A percentile compares a stretch with the other conserved stretches of the same genome.
Evolutionary conservation across 2,113 vertebrate genomes (phyloP).

Genomic region (Corynorhinus townsendii): DNA sequence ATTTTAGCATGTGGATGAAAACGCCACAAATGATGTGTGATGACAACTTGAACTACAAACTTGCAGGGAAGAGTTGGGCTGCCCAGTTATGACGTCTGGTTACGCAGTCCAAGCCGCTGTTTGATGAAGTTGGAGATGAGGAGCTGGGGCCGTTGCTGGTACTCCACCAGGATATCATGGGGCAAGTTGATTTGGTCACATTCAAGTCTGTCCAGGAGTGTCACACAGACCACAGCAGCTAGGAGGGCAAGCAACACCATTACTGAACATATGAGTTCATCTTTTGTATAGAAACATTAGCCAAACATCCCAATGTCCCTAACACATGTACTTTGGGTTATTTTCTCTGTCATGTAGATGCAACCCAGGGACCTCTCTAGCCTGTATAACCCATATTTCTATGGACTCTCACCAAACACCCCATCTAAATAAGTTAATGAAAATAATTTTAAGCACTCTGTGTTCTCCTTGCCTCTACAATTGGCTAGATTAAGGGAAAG

Average conservation of each 20-base stretch:
- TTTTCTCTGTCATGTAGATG: neutral
- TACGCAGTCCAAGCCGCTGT: conserved; percentile 78
- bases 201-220: conserved; percentile 86
- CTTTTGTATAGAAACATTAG: neutral
- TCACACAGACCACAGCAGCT: conserved; percentile 91
- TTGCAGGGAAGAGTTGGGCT: neutral
- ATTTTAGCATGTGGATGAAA: conserved; percentile 35
- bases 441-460: neutral
- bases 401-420: neutral
- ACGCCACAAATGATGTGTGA: neutral
- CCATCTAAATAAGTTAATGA: neutral
- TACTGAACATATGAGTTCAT: neutral
- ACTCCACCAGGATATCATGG: conserved; percentile 85
- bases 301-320: neutral
- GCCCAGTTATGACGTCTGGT: neutral
- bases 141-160: conserved; percentile 85
- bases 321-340: neutral
- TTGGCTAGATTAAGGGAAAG: neutral
- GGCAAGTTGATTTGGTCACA: conserved; percentile 89
- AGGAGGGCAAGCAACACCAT: neutral
- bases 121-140: conserved; percentile 88
- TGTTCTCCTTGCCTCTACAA: neutral
- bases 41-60: neutral
- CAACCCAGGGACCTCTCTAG: neutral
- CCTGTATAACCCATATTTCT: neutral